These are phyloP conservation scores for fruit fly (Drosophila melanogaster) DNA, from an alignment of 1,140 invertebrate genomes.

Conservation along the genomic window Release_6_plus_ISO1_MT NT_033779.5:6869001-6869500, in stretches of 20 bases:
- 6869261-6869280: neutral
- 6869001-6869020: conserved; percentile 37
- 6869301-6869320: conserved; percentile 6
- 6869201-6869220: conserved; percentile 2
- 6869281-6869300: conserved; percentile 2
- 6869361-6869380: neutral
- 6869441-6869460: no score
- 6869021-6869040: conserved; percentile 28
- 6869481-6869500: no score
- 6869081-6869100: conserved; percentile 59
- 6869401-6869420: no score
- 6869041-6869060: conserved; percentile 30
- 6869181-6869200: conserved; percentile 31
- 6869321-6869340: neutral
- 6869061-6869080: conserved; percentile 45
- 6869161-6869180: conserved; percentile 43
- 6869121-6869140: conserved; percentile 39
- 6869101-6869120: conserved; percentile 44
- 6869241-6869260: neutral
- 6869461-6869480: no score
- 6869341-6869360: neutral
- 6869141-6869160: conserved; percentile 48
- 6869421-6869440: no score
- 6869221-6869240: conserved; percentile 13
- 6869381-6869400: no score